Evolutionary conservation across 1,140 invertebrate species (phyloP).

Genomic region (honey bee (Apis mellifera)): Amel_HAv3.1 CM009936.2:17135001-17135500

Average conservation of each 20-base stretch:
- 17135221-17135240: constrained; percentile 75
- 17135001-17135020: constrained; percentile 73
- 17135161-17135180: constrained; percentile 65
- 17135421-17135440: constrained; percentile 5
- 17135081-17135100: constrained; percentile 16
- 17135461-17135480: constrained; percentile 30
- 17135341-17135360: constrained; percentile 77
- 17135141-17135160: constrained; percentile 61
- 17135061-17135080: constrained; percentile 15
- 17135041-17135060: constrained; percentile 75
- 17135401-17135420: constrained; percentile 57
- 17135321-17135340: constrained; percentile 56
- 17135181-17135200: constrained; percentile 72
- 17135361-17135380: constrained; percentile 50
- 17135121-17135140: constrained; percentile 47
- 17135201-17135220: constrained; percentile 73
- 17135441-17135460: constrained; percentile 67
- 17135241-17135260: constrained; percentile 77
- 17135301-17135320: too few relatives aligned
- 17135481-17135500: too few relatives aligned
- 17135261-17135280: constrained; percentile 71
- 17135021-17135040: constrained; percentile 79
- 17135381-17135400: constrained; percentile 6
- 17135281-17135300: too few relatives aligned
- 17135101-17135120: not conserved